Evolutionary conservation across 2,113 vertebrate species (phyloP).

Genomic region (Alouatta palliata): DNA sequence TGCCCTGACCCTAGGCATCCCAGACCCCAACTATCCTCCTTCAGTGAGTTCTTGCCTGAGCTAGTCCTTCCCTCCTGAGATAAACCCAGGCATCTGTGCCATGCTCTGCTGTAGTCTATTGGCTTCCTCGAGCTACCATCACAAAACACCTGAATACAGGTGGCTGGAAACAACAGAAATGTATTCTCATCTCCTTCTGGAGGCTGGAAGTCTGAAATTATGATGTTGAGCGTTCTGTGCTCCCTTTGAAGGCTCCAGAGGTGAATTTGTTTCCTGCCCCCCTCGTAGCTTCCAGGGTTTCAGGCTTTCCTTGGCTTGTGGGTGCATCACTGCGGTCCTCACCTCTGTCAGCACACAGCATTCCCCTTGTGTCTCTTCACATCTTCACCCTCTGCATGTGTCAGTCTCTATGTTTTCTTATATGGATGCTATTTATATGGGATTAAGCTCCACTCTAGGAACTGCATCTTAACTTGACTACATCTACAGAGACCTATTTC

Average conservation of each 20-base stretch:
- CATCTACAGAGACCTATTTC: neutral
- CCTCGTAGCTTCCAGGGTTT: neutral
- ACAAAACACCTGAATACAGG: neutral
- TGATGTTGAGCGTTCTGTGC: accelerated
- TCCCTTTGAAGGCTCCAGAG: neutral
- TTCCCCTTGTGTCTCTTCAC: neutral
- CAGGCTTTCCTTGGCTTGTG: neutral
- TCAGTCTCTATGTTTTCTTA: neutral
- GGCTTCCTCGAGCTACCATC: neutral
- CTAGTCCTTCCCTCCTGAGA: neutral
- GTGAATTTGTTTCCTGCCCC: accelerated
- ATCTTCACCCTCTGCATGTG: accelerated
- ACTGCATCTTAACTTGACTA: neutral
- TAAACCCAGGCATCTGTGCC: neutral
- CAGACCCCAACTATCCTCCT: neutral
- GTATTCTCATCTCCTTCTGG: accelerated
- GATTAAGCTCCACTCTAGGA: neutral
- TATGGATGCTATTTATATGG: accelerated
- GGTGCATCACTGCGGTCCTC: accelerated
- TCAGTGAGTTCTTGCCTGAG: neutral
- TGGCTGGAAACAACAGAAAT: neutral
- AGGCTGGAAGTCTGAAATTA: neutral
- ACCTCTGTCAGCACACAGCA: neutral
- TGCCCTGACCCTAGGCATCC: neutral
- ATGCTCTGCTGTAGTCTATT: accelerated